A percentile compares a stretch with the other conserved stretches of the same genome.
phyloP scores from a whole-genome alignment of 2,888 invertebrate genomes.

The Neoascia interrupta region DNA sequence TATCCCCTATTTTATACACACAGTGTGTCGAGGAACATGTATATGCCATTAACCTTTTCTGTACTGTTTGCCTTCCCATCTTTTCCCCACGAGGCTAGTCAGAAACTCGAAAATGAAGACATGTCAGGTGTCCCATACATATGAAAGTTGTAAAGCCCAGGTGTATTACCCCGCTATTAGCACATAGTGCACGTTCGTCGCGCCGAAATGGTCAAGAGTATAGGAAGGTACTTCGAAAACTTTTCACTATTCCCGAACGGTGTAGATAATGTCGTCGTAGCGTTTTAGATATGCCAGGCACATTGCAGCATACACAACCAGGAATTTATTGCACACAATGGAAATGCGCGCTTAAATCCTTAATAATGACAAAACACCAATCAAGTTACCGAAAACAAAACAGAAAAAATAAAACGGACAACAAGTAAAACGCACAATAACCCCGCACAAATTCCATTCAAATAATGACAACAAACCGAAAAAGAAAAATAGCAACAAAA shows the following conservation, averaged over 20 bases:
- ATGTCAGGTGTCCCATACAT: too few species aligned
- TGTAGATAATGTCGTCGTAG: too few species aligned
- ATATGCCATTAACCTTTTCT: constrained; percentile 32
- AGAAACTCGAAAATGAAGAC: too few species aligned
- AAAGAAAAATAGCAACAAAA: constrained; percentile 3
- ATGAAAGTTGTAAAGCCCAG: too few species aligned
- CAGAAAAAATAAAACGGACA: constrained; percentile 8
- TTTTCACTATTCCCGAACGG: too few species aligned
- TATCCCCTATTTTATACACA: constrained; percentile 5
- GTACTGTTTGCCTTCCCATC: not conserved
- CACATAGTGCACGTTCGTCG: not conserved
- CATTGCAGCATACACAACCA: constrained; percentile 9
- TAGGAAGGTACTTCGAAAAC: too few species aligned
- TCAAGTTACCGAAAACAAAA: constrained; percentile 5
- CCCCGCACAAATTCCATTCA: too few species aligned
- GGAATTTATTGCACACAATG: not conserved
- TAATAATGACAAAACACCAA: constrained; percentile 23
- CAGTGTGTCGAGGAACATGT: constrained; percentile 22
- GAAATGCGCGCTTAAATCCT: constrained; percentile 1
- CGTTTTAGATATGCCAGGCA: constrained; percentile 8
- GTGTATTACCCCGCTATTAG: too few species aligned
- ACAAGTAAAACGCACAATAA: not conserved
- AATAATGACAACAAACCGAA: constrained; percentile 8
- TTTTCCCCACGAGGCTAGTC: too few species aligned
- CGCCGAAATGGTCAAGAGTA: too few species aligned